Evolutionary conservation across 2,797 vertebrate genomes (phyloP), one percentile per base, ranked within the genome.

Genomic region (Paedocypris micromegethes): DNA sequence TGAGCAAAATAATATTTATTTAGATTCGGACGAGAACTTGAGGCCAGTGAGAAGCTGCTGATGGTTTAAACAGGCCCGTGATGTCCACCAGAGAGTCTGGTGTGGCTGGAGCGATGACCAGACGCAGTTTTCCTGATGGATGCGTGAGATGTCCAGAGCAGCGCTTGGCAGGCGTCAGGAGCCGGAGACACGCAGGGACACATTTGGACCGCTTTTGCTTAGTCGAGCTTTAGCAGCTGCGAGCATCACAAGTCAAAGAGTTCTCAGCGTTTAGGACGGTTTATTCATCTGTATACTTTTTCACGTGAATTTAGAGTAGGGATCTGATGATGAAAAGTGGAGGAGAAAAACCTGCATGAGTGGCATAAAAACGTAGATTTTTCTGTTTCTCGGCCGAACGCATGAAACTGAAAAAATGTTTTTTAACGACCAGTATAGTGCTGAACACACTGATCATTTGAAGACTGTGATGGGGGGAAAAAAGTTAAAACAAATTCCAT

Each of bases 121-220:
- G 23, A 54, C 54, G 41, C 43, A 37, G 38, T 3, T 55, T 68
- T 68, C 54, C 49, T 59, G 44, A 61, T 3, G 43, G 43, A 58
- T 46, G 43, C 60, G 49, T 54, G 43, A 53, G 50, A 68, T 68
- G 38, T 68, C n/a, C 50, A 54, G 47, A 68, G 66, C 49, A 60
- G 57, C 50, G n/a, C 60, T 68, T 68, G 57, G 58, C 50, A 54
- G 58, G n/a, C 41, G 38, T 68, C 57, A 45, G 58, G 44, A 54
- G 6, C 60, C 57, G 6, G 38, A 68, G 48, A 49, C 57, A 39
- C 66, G 47, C 5, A 68, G 57, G 56, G 66, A 68, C 48, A 60
- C 49, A 60, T 68, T 59, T 68, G 42, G 48, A 52, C 8, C 8
- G 66, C 23, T 41, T 52, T 68, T 64, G 58, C 66, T 60, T 59